Percentiles rank a stretch among this genome's conserved stretches.
These are phyloP conservation scores for Xyliphius kryptos DNA, from an alignment of 2,113 vertebrate genomes.

Conservation along the genomic window DNA sequence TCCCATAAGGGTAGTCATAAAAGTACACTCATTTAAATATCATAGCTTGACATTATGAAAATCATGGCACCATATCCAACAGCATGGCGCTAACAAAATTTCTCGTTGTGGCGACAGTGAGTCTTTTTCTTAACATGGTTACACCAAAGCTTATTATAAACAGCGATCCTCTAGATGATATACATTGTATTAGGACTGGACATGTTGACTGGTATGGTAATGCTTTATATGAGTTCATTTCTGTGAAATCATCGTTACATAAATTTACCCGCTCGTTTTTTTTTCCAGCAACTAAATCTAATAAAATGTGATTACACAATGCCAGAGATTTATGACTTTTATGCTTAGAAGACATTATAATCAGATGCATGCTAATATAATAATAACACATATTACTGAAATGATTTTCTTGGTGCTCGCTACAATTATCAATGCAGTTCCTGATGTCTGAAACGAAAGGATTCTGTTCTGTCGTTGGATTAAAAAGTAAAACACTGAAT, in stretches of 20 bases:
- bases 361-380: neutral
- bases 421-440: neutral
- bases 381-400: neutral
- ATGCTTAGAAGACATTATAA: conserved; percentile 1
- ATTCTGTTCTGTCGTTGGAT: neutral
- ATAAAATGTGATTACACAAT: conserved; percentile 9
- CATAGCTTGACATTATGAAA: neutral
- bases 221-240: conserved; percentile 3
- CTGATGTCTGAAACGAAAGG: neutral
- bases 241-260: neutral
- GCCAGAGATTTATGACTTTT: neutral
- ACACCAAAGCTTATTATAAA: neutral
- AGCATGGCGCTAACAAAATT: neutral
- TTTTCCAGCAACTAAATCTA: neutral
- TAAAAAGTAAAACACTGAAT: neutral
- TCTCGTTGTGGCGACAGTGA: neutral
- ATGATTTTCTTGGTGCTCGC: neutral
- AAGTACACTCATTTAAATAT: neutral
- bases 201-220: neutral
- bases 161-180: neutral
- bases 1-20: neutral
- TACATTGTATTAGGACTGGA: neutral
- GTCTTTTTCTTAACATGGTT: neutral
- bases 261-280: neutral
- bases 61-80: neutral